Base-by-base conservation (phyloP, 2,113 vertebrate species). In the Rynchops niger region DNA sequence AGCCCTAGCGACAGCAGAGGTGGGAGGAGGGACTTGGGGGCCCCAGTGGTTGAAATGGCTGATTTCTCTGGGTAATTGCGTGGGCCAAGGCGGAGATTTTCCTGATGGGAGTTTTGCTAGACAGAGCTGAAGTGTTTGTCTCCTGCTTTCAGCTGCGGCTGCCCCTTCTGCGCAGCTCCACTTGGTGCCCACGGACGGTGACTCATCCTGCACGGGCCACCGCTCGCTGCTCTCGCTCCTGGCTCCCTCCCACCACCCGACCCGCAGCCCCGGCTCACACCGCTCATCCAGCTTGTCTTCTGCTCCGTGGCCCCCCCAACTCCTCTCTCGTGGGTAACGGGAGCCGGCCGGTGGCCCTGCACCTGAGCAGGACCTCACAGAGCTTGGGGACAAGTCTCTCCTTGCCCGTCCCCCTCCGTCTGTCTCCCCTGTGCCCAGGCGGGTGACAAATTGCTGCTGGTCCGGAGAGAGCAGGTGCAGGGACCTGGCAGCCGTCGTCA, bases 231-330 rank as follows among this genome's bases (percentile, higher is more conserved):
- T 9, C 43, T 52, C 7, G 5, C 45, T 72, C 53, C 5, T 1
- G 1, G 34, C 45, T 78, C 72, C 73, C 49, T 49, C 36, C 43
- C 42, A 2, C 47, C 36, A 53, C 0, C 25, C 7, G 34, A 2
- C 4, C 58, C 2, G 23, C 40, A 66, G 50, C 82, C 63, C 14
- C 2, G 3, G 42, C 56, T 90, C 43, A 4, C 1, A 2, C n/a
- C 6, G 5, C 71, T 42, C 80, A 26, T 22, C 40, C 84, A 3
- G 32, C 34, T 27, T 74, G 4, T 26, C 47, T 26, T 22, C 84
- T 76, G 30, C 36, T 14, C 3, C 0, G 29, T 5, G 8, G 4
- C 13, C 16, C 34, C 7, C 2, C 8, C 1, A 17, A 4, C 13
- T 1, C 23, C 76, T 1, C 6, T 40, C 81, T 76, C 42, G 6